Conservation (phyloP, 2,797 vertebrate genomes). For the Mus minutoides region DNA sequence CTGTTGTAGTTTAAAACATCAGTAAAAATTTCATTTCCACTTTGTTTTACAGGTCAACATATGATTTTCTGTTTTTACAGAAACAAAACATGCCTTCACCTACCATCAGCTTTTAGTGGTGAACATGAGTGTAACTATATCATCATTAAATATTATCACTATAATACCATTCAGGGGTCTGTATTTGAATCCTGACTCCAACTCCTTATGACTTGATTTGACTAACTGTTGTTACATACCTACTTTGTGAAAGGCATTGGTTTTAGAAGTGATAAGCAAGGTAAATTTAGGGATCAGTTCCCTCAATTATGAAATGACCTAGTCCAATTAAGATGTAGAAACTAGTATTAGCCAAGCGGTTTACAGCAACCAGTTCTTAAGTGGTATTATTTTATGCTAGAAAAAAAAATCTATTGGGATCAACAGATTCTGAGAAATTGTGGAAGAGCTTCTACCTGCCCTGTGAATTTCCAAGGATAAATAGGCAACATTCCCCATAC, state of each 20-base stretch:
- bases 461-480: conserved; percentile 21
- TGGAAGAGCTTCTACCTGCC: conserved; percentile 7
- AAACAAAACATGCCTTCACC: neutral
- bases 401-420: conserved; percentile 6
- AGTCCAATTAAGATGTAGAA: conserved; percentile 25
- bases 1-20: conserved; percentile 45
- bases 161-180: neutral
- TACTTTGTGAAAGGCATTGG: conserved; percentile 11
- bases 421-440: conserved; percentile 41
- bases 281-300: conserved; percentile 26
- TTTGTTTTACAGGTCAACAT: conserved; percentile 45
- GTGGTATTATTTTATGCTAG: conserved; percentile 22
- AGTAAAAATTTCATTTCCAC: conserved; percentile 45
- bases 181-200: neutral
- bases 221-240: neutral
- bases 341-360: conserved; percentile 41
- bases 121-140: conserved; percentile 8
- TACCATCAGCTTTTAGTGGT: conserved; percentile 36
- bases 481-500: neutral
- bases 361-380: conserved; percentile 10
- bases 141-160: conserved; percentile 35
- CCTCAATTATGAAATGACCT: conserved; percentile 9
- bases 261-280: conserved; percentile 27
- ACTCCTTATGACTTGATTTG: neutral
- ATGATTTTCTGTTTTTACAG: conserved; percentile 24